phyloP scores from a whole-genome alignment of 2,888 invertebrate species.

The Acanthosoma haemorrhoidale region DNA sequence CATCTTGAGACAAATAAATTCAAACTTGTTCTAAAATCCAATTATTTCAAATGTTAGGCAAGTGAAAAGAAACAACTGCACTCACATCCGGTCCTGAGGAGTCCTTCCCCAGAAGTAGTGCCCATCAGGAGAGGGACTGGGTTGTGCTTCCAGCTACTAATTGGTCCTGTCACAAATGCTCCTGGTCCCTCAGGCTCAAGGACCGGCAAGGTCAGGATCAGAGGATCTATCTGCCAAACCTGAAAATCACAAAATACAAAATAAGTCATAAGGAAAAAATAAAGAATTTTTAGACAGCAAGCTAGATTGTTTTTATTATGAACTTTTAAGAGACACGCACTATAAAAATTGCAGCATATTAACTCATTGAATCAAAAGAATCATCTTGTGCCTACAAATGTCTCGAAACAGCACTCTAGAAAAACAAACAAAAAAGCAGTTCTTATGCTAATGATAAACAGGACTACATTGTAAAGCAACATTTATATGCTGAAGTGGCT shows the following conservation, averaged over 20 bases:
- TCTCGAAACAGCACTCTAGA: background rate
- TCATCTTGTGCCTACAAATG: background rate
- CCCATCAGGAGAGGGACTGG: constrained; percentile 30
- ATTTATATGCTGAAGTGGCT: too few species aligned
- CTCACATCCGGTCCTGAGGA: constrained; percentile 28
- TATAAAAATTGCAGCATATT: too few species aligned
- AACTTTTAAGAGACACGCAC: too few species aligned
- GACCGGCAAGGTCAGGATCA: constrained; percentile 26
- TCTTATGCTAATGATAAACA: too few species aligned
- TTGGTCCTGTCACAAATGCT: constrained; percentile 25
- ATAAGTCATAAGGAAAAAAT: too few species aligned
- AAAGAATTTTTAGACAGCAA: too few species aligned
- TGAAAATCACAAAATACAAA: background rate
- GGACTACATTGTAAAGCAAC: too few species aligned
- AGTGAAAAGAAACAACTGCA: background rate
- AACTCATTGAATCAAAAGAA: too few species aligned
- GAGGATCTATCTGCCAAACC: constrained; percentile 30
- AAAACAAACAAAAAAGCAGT: background rate
- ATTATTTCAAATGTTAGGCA: too few species aligned
- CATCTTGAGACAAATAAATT: too few species aligned
- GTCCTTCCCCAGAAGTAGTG: constrained; percentile 24
- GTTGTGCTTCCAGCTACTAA: constrained; percentile 18
- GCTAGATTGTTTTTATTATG: too few species aligned
- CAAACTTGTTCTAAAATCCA: too few species aligned
- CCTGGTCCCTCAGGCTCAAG: constrained; percentile 22